Evolutionary conservation across 2,113 vertebrate genomes (phyloP).

Genomic region (Zosterops hypoxanthus): DNA sequence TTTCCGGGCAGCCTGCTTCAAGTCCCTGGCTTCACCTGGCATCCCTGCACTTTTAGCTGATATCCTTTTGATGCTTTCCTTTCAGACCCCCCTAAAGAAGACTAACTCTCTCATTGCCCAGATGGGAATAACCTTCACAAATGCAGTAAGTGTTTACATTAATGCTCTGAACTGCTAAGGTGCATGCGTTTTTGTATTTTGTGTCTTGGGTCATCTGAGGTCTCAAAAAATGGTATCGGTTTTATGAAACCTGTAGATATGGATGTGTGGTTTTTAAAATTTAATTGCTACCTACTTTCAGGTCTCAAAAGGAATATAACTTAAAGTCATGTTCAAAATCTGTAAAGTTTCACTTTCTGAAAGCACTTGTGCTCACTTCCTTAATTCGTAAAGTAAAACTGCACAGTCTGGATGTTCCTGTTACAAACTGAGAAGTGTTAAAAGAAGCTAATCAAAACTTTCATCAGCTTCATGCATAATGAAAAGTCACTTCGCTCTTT

Average conservation of each 20-base stretch:
- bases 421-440: background rate
- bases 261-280: fast-evolving
- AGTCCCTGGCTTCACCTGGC: fast-evolving
- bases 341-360: background rate
- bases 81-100: constrained; percentile 90
- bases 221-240: background rate
- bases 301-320: background rate
- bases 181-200: fast-evolving
- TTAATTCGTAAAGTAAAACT: background rate
- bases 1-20: background rate
- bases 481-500: background rate
- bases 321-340: background rate
- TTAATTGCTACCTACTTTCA: fast-evolving
- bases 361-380: background rate
- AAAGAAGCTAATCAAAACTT: background rate
- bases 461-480: fast-evolving
- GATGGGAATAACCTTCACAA: constrained; percentile 88
- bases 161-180: background rate
- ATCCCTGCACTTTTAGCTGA: background rate
- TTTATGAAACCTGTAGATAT: background rate
- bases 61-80: background rate
- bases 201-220: background rate
- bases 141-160: constrained; percentile 80
- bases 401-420: background rate
- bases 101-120: constrained; percentile 89